phyloP scores from a whole-genome alignment of 2,113 vertebrate species.

The Peromyscus leucopus region DNA sequence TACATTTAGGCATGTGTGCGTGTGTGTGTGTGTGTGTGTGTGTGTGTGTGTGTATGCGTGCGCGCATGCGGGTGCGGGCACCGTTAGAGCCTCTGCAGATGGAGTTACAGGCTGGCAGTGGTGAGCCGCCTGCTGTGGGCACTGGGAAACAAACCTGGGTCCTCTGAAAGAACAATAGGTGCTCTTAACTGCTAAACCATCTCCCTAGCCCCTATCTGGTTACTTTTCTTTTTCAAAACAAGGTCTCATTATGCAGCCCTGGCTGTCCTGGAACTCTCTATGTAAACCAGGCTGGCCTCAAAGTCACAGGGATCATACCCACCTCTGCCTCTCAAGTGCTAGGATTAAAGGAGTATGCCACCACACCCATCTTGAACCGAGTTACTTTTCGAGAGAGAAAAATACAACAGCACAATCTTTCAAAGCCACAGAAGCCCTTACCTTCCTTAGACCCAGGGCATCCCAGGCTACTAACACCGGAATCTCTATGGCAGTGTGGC shows the following conservation, averaged over 20 bases:
- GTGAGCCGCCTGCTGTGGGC: background rate
- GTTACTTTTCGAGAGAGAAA: background rate
- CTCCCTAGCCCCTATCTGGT: background rate
- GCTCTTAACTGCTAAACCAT: background rate
- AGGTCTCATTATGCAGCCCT: background rate
- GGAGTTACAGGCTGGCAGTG: background rate
- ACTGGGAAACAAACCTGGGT: background rate
- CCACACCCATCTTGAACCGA: too few species aligned
- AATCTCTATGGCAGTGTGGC: background rate
- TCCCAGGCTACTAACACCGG: background rate
- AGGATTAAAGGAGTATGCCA: background rate
- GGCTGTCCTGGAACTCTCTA: background rate
- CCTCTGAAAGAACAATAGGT: background rate
- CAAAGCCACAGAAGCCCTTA: background rate
- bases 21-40: background rate
- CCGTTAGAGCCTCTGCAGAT: background rate
- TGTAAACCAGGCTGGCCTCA: background rate
- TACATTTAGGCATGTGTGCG: background rate
- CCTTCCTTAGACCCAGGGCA: background rate
- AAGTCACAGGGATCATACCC: background rate
- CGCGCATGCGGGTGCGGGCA: too few species aligned
- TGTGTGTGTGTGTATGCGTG: background rate
- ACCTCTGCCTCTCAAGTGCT: background rate
- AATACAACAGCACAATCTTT: accelerated
- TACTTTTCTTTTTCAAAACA: background rate